Conservation (phyloP, 2,113 vertebrate genomes). For the Trematocara zebra region DNA sequence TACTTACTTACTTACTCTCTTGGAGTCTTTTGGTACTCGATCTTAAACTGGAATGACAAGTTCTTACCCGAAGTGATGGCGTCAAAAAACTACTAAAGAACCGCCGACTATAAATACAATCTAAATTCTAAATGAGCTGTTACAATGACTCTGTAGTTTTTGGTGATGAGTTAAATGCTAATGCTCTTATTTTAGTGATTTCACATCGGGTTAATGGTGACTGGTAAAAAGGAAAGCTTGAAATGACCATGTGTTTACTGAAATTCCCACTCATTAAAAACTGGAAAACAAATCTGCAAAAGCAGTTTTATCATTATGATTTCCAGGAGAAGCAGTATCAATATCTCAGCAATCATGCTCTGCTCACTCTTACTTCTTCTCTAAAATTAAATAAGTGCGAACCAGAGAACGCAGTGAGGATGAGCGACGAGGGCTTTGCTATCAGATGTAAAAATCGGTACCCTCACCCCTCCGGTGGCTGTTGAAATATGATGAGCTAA, state of each 20-base stretch:
- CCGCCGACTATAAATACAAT: fast-evolving
- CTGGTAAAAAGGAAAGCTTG: neutral
- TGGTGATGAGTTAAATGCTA: neutral
- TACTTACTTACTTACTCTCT: neutral
- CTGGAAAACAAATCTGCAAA: conserved; percentile 21
- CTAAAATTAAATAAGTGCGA: conserved; percentile 60
- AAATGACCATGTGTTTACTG: neutral
- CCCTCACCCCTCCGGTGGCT: conserved; percentile 33
- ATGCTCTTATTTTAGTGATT: neutral
- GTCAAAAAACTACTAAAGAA: neutral
- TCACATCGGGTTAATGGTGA: neutral
- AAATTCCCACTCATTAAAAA: conserved; percentile 18
- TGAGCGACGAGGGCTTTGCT: conserved; percentile 56
- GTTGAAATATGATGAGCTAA: conserved; percentile 62
- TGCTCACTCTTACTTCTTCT: conserved; percentile 38
- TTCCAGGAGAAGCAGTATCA: conserved; percentile 47
- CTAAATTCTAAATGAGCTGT: neutral
- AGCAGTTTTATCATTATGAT: conserved; percentile 50
- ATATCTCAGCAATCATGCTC: conserved; percentile 46
- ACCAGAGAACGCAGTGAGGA: conserved; percentile 33
- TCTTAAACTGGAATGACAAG: neutral
- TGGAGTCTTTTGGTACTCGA: neutral
- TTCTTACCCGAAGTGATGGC: neutral
- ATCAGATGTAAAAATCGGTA: conserved; percentile 59
- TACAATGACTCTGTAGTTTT: neutral